Evolutionary conservation across 2,888 invertebrate genomes (phyloP), one percentile per base, ranked within the genome.

Genomic region (Dromius quadrimaculatus): DNA sequence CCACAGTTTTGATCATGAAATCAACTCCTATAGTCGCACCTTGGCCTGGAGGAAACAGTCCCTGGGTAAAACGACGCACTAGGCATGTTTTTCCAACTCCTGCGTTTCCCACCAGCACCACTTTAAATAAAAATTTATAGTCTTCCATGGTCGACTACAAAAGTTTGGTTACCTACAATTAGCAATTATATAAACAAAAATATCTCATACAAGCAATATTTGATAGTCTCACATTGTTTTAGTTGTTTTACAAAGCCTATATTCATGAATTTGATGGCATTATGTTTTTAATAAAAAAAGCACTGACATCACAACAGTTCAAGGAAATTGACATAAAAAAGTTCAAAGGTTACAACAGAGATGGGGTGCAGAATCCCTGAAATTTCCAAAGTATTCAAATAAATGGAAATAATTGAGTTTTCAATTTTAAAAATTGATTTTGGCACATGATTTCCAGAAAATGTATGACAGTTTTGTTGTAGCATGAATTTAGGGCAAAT

Each of bases 1-100:
- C 97, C 5, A 98, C 95, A 64, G 97, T 97, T 86, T 98, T 98
- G 73, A 98, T 98, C 97, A 98, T 97, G 83, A 98, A 98, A 87
- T 98, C 98, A 20, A 98, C 98, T 70, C 98, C 98, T 78, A 98
- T 98, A 1, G 98, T 98, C 69, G 98, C 98, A 76, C 97, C 97
- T 85, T 98, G 98, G 9, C 98, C 98, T 28, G 97, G 97, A 62
- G 98, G 98, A 84, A 98, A 98, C 57, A 98, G 85, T 1, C 98
- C 98, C 88, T 98, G 98, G 38, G 98, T 98, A 82, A 98, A 98
- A 78, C 98, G 88, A 74, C 98, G 87, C 71, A 98, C 98, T 68
- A 98, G 88, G 84, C 98, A 98, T 63, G 98, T 98, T 84, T 98
- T 98, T 17, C 98, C 98, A 74, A 98, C 98, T 69, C 98, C 98